Conservation (phyloP, 2,888 invertebrate species). For the Perizoma flavofasciatum region DNA sequence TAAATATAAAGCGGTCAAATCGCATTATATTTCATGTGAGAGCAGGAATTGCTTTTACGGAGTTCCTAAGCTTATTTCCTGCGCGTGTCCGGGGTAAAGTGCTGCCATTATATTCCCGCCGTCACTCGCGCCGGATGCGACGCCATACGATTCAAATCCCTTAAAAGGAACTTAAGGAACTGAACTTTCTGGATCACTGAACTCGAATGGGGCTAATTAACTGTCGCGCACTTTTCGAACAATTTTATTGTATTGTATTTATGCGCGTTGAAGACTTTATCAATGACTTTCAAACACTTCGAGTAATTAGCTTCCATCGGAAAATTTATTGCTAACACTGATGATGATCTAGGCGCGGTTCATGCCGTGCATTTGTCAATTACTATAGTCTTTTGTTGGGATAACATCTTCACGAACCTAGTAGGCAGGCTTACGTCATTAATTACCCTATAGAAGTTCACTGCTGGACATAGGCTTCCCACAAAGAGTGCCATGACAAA, state of each 20-base stretch:
- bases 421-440: constrained; percentile 14
- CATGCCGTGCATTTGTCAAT: neutral
- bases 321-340: constrained; percentile 9
- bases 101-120: constrained; percentile 72
- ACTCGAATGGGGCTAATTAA: constrained; percentile 68
- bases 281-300: constrained; percentile 17
- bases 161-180: constrained; percentile 68
- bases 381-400: constrained; percentile 14
- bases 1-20: constrained; percentile 79
- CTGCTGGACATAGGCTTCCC: too few relatives aligned
- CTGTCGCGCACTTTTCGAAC: constrained; percentile 42
- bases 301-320: constrained; percentile 8
- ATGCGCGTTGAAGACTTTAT: constrained; percentile 40
- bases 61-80: constrained; percentile 84
- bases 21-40: constrained; percentile 80
- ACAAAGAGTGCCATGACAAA: too few relatives aligned
- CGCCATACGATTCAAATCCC: constrained; percentile 58
- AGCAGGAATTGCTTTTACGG: constrained; percentile 81
- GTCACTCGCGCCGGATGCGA: constrained; percentile 55
- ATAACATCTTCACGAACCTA: neutral
- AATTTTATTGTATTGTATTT: constrained; percentile 19
- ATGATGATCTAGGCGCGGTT: too few relatives aligned
- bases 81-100: constrained; percentile 78
- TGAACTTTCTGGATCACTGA: constrained; percentile 70
- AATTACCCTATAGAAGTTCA: neutral